Percentiles rank a stretch among this genome's conserved stretches.
These are phyloP conservation scores for Napeogenes sylphis DNA, from an alignment of 2,888 invertebrate genomes.

Conservation along the genomic window DNA sequence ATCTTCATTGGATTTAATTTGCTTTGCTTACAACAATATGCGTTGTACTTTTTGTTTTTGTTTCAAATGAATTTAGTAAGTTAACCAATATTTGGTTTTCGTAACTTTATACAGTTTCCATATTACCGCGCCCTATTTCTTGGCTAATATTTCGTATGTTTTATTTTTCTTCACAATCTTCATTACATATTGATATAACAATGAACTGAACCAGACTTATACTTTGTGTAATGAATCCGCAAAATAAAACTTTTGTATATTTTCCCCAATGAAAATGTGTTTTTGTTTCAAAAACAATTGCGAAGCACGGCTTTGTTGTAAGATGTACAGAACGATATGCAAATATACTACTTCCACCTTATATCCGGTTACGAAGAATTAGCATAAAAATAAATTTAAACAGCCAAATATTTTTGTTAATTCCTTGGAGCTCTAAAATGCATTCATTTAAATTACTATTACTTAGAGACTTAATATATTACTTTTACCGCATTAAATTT, in stretches of 20 bases:
- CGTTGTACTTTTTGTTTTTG: too few species aligned
- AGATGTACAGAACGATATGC: conserved; percentile 30
- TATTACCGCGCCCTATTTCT: too few species aligned
- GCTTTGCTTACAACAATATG: too few species aligned
- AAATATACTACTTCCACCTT: conserved; percentile 25
- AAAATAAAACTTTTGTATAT: conserved; percentile 14
- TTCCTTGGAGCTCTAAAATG: too few species aligned
- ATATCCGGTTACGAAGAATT: conserved; percentile 25
- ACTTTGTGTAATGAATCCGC: conserved; percentile 10
- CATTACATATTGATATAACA: conserved; percentile 2
- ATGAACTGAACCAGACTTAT: conserved; percentile 1
- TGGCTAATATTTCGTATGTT: neutral
- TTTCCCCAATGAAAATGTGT: conserved; percentile 17
- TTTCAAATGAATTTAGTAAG: too few species aligned
- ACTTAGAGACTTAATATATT: too few species aligned
- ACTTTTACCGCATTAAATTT: too few species aligned
- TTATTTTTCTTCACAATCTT: neutral
- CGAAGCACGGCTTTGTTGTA: conserved; percentile 25
- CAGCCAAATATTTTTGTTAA: too few species aligned
- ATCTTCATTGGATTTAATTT: too few species aligned
- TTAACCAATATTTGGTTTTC: too few species aligned
- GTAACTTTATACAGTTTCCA: too few species aligned
- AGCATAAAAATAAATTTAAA: conserved; percentile 13
- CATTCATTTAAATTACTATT: too few species aligned
- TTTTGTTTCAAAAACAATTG: conserved; percentile 26